A percentile compares a stretch with the other conserved stretches of the same genome.
These are phyloP conservation scores for Lasioglossum villosulum DNA, from an alignment of 2,888 invertebrate species.

Conservation along the genomic window DNA sequence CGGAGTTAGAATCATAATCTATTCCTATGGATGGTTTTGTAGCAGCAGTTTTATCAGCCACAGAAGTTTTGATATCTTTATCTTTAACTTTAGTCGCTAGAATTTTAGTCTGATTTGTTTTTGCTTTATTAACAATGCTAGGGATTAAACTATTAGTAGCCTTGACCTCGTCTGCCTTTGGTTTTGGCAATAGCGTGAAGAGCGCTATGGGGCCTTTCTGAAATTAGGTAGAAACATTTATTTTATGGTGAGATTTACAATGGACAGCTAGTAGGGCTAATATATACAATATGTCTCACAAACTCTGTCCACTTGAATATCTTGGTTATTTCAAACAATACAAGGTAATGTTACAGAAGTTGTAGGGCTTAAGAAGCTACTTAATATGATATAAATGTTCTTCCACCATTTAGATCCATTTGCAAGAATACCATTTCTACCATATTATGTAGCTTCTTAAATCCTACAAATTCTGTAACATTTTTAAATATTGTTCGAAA, in stretches of 20 bases:
- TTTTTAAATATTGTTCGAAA: too few species aligned
- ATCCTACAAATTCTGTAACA: too few species aligned
- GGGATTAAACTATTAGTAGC: constrained; percentile 84
- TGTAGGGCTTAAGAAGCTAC: too few species aligned
- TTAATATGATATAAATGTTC: too few species aligned
- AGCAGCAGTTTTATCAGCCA: constrained; percentile 13
- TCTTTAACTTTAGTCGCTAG: constrained; percentile 15
- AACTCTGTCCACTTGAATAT: too few species aligned
- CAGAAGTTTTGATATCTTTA: constrained; percentile 7
- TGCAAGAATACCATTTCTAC: too few species aligned
- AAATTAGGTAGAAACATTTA: constrained; percentile 75
- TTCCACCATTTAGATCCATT: too few species aligned
- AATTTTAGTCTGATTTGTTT: constrained; percentile 39
- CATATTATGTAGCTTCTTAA: too few species aligned
- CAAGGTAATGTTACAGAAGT: too few species aligned
- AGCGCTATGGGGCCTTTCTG: constrained; percentile 88
- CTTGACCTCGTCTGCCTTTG: constrained; percentile 85
- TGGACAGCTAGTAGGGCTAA: neutral
- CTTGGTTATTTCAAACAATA: too few species aligned
- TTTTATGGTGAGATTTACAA: constrained; percentile 32
- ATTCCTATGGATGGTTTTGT: constrained; percentile 53
- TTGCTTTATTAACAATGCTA: constrained; percentile 84
- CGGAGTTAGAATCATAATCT: constrained; percentile 80
- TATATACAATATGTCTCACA: neutral
- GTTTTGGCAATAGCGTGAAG: constrained; percentile 89